A percentile compares a stretch with the other conserved stretches of the same genome.
phyloP scores from a whole-genome alignment of 2,888 invertebrate species.

The Podabrus alpinus region DNA sequence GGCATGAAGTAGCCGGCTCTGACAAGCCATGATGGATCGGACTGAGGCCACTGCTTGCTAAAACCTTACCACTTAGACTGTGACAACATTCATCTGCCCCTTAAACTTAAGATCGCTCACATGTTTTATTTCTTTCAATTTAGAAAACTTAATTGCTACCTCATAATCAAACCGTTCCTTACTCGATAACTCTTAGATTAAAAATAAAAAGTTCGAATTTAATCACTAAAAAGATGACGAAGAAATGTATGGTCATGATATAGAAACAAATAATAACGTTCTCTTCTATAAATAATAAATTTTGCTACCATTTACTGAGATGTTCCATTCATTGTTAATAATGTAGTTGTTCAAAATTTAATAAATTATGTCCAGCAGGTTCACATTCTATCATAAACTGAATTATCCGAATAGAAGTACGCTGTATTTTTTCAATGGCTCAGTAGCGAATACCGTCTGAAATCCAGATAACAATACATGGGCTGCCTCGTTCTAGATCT shows the following conservation, averaged over 20 bases:
- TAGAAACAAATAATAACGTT: no score
- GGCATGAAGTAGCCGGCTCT: slow-evolving; percentile 57
- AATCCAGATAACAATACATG: slow-evolving; percentile 43
- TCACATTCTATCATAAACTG: slow-evolving; percentile 40
- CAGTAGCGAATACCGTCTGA: slow-evolving; percentile 41
- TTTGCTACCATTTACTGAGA: background rate
- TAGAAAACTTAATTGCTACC: background rate
- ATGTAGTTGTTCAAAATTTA: background rate
- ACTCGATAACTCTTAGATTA: background rate
- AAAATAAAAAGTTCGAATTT: background rate
- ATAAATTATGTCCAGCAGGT: background rate
- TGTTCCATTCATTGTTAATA: background rate
- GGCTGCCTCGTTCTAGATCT: slow-evolving; percentile 34
- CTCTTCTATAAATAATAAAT: background rate
- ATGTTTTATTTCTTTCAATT: background rate
- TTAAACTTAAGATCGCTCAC: slow-evolving; percentile 5
- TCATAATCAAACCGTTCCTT: background rate
- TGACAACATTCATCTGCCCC: slow-evolving; percentile 40
- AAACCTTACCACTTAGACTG: slow-evolving; percentile 53
- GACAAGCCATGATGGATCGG: slow-evolving; percentile 60
- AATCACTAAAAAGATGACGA: background rate
- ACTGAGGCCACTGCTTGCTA: slow-evolving; percentile 54
- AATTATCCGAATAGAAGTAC: slow-evolving; percentile 43
- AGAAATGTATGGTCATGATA: background rate
- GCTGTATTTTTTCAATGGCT: slow-evolving; percentile 43